Percentiles rank a stretch among this genome's conserved stretches.
Conservation (phyloP, 2,113 vertebrate species). For the Columba janthina region DNA sequence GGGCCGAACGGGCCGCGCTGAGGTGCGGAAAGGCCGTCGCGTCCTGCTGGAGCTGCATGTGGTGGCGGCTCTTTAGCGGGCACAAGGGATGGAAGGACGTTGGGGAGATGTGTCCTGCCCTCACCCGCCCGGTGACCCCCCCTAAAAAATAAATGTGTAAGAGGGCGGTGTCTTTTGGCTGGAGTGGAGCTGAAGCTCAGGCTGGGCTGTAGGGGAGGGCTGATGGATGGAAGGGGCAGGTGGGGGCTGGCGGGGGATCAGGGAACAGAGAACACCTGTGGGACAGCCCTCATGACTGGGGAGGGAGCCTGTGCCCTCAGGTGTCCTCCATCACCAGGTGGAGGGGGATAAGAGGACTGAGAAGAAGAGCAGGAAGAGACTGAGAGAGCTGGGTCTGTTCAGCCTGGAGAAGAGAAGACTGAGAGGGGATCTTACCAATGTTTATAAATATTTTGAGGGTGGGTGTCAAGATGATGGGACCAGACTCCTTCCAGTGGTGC, state of each 20-base stretch:
- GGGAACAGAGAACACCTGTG: neutral
- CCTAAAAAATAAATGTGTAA: neutral
- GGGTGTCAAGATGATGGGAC: too few species aligned
- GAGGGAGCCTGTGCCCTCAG: neutral
- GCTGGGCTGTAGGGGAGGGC: neutral
- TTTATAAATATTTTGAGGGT: too few species aligned
- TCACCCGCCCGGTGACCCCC: too few species aligned
- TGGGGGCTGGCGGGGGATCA: neutral
- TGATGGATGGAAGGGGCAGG: neutral
- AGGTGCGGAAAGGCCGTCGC: neutral
- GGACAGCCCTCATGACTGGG: too few species aligned
- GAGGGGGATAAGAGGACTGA: neutral
- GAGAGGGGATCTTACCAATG: too few species aligned
- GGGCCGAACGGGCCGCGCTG: neutral
- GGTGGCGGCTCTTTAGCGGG: neutral
- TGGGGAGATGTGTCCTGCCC: neutral
- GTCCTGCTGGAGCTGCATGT: neutral
- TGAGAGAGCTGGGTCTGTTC: too few species aligned
- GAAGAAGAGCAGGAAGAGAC: neutral
- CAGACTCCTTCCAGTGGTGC: too few species aligned
- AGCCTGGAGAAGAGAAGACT: too few species aligned
- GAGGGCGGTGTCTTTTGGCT: neutral
- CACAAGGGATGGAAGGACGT: too few species aligned
- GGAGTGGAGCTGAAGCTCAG: neutral
- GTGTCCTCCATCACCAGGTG: neutral